Conservation (phyloP, 2,797 vertebrate genomes). For the Coluber constrictor region DNA sequence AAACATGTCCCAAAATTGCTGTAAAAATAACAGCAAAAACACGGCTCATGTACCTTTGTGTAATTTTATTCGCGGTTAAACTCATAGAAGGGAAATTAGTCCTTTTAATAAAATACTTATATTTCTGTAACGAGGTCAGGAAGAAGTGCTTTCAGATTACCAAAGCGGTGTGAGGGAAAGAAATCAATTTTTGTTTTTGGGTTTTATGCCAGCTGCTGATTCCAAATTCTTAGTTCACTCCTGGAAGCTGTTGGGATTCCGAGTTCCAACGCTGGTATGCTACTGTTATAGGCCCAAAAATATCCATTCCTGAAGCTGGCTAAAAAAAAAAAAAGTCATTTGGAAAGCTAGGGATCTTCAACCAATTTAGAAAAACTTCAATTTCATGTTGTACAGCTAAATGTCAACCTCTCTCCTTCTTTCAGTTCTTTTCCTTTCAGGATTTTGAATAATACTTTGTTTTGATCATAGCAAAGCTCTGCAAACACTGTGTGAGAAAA, state of each 20-base stretch:
- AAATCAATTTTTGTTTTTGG: neutral
- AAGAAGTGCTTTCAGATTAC: slow-evolving; percentile 39
- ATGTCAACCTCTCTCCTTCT: neutral
- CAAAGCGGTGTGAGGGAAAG: slow-evolving; percentile 21
- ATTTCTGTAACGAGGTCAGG: slow-evolving; percentile 40
- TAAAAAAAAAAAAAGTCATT: neutral
- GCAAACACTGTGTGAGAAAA: neutral
- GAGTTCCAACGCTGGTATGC: neutral
- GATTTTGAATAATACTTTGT: neutral
- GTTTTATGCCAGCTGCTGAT: slow-evolving; percentile 45
- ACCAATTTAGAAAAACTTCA: neutral
- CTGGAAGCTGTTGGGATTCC: neutral
- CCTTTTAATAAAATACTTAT: slow-evolving; percentile 44
- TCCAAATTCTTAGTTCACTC: slow-evolving; percentile 44
- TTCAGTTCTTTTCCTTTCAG: neutral
- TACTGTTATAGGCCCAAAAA: neutral
- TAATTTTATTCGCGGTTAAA: slow-evolving; percentile 18
- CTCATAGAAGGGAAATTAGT: slow-evolving; percentile 34
- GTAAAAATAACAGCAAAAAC: slow-evolving; percentile 12
- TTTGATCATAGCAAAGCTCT: neutral
- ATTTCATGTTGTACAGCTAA: neutral
- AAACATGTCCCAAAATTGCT: slow-evolving; percentile 18
- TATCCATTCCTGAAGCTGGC: neutral
- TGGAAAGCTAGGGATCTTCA: neutral
- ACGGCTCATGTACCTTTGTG: slow-evolving; percentile 27